Evolutionary conservation across 2,113 vertebrate genomes (phyloP).

Genomic region (Peromyscus polionotus): DNA sequence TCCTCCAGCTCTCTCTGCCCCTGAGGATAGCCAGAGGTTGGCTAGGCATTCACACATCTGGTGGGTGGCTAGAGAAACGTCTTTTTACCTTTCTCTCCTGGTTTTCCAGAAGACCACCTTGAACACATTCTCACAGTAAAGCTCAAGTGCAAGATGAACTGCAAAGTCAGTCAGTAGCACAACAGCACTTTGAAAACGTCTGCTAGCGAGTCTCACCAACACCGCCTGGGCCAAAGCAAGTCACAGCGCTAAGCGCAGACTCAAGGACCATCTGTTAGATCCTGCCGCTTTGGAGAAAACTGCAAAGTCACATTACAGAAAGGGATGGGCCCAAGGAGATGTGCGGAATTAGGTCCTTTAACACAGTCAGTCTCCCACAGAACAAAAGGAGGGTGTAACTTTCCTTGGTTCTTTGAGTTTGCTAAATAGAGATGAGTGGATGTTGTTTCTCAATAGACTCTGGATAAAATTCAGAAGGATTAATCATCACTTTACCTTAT

Average conservation of each 20-base stretch:
- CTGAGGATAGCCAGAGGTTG: not conserved
- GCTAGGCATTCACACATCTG: not conserved
- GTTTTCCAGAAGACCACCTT: not conserved
- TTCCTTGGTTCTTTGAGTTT: slow-evolving; percentile 32
- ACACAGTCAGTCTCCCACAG: not conserved
- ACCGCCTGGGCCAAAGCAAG: not conserved
- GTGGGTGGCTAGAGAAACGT: not conserved
- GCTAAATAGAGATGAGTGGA: slow-evolving; percentile 30
- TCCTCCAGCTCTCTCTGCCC: not conserved
- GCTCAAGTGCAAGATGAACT: not conserved
- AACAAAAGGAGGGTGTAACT: not conserved
- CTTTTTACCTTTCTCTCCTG: not conserved
- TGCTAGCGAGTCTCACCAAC: not conserved
- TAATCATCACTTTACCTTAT: slow-evolving; percentile 50
- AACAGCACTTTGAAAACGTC: not conserved
- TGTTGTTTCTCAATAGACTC: slow-evolving; percentile 63
- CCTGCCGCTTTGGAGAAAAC: not conserved
- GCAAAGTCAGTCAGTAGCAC: not conserved
- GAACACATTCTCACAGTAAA: not conserved
- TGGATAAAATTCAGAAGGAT: slow-evolving; percentile 51
- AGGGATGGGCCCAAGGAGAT: not conserved
- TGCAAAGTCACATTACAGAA: not conserved
- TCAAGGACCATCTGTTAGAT: not conserved
- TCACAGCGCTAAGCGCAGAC: not conserved
- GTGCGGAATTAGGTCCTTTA: not conserved